A percentile compares a stretch with the other conserved stretches of the same genome.
Conservation (phyloP, 2,113 vertebrate genomes). For the Entelurus aequoreus region DNA sequence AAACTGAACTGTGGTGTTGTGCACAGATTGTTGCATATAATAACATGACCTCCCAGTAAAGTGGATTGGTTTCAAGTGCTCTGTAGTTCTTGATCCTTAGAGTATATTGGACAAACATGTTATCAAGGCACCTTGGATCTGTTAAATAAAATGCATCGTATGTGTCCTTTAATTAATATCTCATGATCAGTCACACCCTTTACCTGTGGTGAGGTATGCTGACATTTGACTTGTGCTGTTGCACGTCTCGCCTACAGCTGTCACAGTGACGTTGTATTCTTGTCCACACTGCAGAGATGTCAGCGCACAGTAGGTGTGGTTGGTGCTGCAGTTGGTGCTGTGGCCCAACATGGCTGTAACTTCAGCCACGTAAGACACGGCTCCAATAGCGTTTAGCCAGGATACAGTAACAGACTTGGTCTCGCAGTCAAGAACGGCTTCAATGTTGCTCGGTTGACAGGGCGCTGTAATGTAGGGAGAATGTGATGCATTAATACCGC, state of each 20-base stretch:
- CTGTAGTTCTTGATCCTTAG: too few relatives aligned
- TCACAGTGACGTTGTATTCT: neutral
- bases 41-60: too few relatives aligned
- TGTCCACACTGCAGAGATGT: constrained; percentile 1
- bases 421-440: constrained; percentile 1
- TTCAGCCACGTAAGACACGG: neutral
- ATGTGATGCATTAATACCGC: neutral
- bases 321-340: neutral
- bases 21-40: too few relatives aligned
- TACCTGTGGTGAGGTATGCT: constrained; percentile 3
- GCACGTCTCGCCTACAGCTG: neutral
- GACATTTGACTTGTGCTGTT: neutral
- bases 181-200: neutral
- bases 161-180: neutral
- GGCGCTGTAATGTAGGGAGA: neutral
- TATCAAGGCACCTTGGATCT: too few relatives aligned
- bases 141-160: neutral
- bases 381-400: neutral
- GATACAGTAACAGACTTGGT: neutral
- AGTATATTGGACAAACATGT: too few relatives aligned
- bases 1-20: too few relatives aligned
- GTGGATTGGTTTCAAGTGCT: too few relatives aligned
- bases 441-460: neutral
- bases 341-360: neutral
- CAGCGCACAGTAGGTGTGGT: neutral